Base-by-base conservation (phyloP, 2,888 invertebrate species). In the Labia minor region DNA sequence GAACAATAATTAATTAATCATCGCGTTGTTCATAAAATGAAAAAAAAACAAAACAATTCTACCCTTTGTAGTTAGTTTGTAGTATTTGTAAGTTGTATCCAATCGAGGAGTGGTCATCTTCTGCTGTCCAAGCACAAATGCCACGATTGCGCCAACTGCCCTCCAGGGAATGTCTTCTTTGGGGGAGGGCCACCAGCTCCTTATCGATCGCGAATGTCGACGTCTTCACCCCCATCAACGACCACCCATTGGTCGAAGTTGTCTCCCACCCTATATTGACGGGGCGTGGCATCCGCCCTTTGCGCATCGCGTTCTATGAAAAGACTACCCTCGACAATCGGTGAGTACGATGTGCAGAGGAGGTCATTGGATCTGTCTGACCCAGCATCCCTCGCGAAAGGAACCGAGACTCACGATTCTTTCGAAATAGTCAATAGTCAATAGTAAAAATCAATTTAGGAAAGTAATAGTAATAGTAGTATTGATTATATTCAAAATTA, bases 321-420 rank as follows among this genome's bases (percentile, higher is more conserved):
- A 8, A 62, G 21, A 62, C 62, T 11, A 20, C 19, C 62, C 21
- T 62, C 19, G 18, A 18, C 61, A 61, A 61, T 61, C 19, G 10
- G 19, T 18, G 18, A 3, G 61, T 10, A 10, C 3, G 61, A 61
- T 61, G 2, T 61, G 19, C 61, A 61, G 19, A 10, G 11, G 37
- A 37, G 19, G 18, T 61, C 18, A 18, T 8, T 10, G 61, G 61
- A 18, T 61, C 18, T 18, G 18, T 4, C 26, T 18, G 10, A 20
- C 26, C 18, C 65, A 16, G 20, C 49, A 18, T 19, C 49, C 49
- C 65, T 65, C 66, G 21, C 65, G 21, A 3, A 62, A 21, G 62
- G 14, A 16, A 62, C 21, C 11, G 11, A 21, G n/a, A 21, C 14
- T n/a, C 63, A 62, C 63, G n/a, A n/a, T n/a, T n/a, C n/a, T 20